Base-by-base conservation (phyloP, 2,797 vertebrate species). In the Nyctalus aviator region DNA sequence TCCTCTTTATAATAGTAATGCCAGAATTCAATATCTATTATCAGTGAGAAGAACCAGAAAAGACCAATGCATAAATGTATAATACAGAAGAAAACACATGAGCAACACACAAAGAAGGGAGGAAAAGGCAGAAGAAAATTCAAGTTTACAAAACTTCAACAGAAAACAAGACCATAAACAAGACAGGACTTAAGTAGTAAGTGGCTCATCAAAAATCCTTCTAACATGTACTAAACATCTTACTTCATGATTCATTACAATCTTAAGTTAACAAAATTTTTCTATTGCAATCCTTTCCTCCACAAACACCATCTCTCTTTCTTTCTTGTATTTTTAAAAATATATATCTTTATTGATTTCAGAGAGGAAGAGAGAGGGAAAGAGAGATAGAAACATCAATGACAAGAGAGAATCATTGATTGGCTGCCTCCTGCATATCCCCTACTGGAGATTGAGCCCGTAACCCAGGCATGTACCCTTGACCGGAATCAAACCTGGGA, bases 91-190 rank as follows among this genome's bases (percentile, higher is more conserved):
- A 79, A 86, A 96, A 92, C 48, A 88, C 48, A 91, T 11, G 20
- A 94, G 48, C 93, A 85, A 90, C 46, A 91, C 78, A 92, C 6
- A 94, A 15, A 82, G 15, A 84, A 88, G 46, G 48, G 23, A 85
- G 48, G 21, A 91, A 35, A 95, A 84, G n/a, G 12, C 0, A 76
- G 53, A 73, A 92, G 73, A 37, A 91, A 90, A 91, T 77, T 94
- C 44, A 93, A 76, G 85, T 46, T 94, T 12, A 95, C 62, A 41
- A 96, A 88, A 59, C 32, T 77, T 82, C 85, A 93, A 94, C 84
- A 88, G 66, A 94, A 88, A 95, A 93, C 59, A 93, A 78, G 86
- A 94, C 68, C 85, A 97, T 90, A 84, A 94, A 44, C 72, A 91
- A 88, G 41, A 92, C 75, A 68, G 83, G 88, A 91, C 72, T 95